Base-by-base conservation (phyloP, 2,113 vertebrate species). In the Leptodactylus fuscus region DNA sequence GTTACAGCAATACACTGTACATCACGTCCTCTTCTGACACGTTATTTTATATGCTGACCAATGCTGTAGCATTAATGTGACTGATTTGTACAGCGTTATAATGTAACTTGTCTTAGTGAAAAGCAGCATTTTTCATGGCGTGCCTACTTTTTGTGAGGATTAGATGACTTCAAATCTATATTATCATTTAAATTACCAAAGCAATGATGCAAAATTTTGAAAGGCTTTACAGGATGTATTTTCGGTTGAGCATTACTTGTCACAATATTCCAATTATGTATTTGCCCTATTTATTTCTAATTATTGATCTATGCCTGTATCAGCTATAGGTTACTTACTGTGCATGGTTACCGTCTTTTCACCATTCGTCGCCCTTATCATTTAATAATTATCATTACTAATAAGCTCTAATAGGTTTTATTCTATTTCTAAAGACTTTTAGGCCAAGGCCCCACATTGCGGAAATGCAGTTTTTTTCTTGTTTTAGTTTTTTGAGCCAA, bases 11-110 rank as follows among this genome's bases (percentile, higher is more conserved):
- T 94, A 91, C 89, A 91, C 92, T 90, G 88, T 90, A 92, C 92
- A 91, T 93, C 75, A 89, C 75, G 8, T 93, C 91, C 92, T 90
- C 41, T 90, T 76, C 75, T 84, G 91, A 90, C 87, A 88, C 87
- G 90, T 91, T 91, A 90, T 92, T 93, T 92, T 92, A 90, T 87
- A 91, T 87, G 88, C 90, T 94, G 94, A 93, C 93, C 92, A 87
- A 80, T 69, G 87, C 84, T 88, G 49, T 9, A 1, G 80, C 88
- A 90, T 91, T 90, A 88, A 51, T 91, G 82, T 89, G 80, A 82
- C 67, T 88, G 82, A 93, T 92, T 91, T 93, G 88, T 85, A 80
- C 65, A 29, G 86, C 4, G 51, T 70, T 6, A 49, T 88, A 62
- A 62, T 18, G 22, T 69, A 87, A 62, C 86, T 34, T 85, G 18